Conservation (phyloP, 2,888 invertebrate genomes). For the Spicauda simplicius region DNA sequence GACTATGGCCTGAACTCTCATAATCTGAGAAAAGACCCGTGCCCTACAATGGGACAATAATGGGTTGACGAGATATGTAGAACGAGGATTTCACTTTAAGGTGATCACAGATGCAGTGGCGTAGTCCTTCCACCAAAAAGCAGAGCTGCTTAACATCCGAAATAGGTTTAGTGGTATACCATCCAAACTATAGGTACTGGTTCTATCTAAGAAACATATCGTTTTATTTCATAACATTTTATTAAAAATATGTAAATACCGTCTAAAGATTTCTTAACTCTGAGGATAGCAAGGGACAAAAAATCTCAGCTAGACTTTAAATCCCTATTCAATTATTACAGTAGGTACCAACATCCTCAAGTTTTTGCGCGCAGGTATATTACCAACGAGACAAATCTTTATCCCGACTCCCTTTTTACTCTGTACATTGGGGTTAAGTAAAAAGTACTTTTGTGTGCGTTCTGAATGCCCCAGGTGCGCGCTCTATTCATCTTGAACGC, state of each 20-base stretch:
- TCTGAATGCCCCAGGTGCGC: slow-evolving; percentile 58
- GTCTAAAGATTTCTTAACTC: not conserved
- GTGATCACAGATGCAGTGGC: no score
- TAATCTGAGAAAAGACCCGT: no score
- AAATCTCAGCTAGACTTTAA: slow-evolving; percentile 31
- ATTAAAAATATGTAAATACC: not conserved
- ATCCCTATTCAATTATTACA: slow-evolving; percentile 31
- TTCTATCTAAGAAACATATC: no score
- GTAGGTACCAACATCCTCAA: slow-evolving; percentile 31
- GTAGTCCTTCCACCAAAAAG: no score
- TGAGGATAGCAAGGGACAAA: not conserved
- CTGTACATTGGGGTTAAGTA: slow-evolving; percentile 53
- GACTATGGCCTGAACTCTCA: no score
- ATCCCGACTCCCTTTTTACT: slow-evolving; percentile 49
- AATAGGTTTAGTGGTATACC: no score
- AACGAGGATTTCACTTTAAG: no score
- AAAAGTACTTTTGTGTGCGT: slow-evolving; percentile 46
- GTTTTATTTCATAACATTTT: no score
- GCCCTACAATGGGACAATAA: no score
- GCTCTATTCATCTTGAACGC: slow-evolving; percentile 44
- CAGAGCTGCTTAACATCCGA: no score
- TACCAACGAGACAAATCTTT: slow-evolving; percentile 46
- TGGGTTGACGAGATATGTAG: no score
- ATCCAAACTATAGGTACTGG: no score
- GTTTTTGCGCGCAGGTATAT: slow-evolving; percentile 54